phyloP scores from a whole-genome alignment of 2,113 vertebrate genomes.

The Oncorhynchus masou region DNA sequence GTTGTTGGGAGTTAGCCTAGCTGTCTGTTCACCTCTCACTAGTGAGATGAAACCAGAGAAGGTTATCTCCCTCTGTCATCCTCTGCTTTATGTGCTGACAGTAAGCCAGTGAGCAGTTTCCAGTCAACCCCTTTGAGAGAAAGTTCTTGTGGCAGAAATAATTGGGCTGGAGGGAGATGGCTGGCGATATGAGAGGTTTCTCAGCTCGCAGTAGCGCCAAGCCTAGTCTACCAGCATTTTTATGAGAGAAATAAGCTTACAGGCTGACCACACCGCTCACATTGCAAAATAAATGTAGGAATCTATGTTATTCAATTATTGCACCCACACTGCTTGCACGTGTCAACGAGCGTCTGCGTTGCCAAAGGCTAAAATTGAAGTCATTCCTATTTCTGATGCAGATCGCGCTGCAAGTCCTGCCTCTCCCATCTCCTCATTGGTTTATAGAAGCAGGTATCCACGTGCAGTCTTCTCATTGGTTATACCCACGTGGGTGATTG shows the following conservation, averaged over 20 bases:
- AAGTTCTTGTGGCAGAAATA: conserved; percentile 41
- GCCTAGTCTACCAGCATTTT: conserved; percentile 13
- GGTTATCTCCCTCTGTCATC: not conserved
- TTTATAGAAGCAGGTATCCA: too few species aligned
- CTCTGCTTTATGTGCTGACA: conserved; percentile 13
- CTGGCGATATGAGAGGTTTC: conserved; percentile 15
- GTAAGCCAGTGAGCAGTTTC: conserved; percentile 31
- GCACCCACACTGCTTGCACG: too few species aligned
- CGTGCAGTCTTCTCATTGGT: too few species aligned
- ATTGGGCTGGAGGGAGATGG: conserved; percentile 23
- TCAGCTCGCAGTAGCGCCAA: conserved; percentile 12
- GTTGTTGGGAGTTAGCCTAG: not conserved
- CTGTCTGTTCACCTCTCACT: not conserved
- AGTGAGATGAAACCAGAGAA: conserved; percentile 6
- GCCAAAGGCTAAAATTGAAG: too few species aligned
- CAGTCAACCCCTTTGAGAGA: conserved; percentile 21
- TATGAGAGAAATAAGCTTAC: conserved; percentile 18
- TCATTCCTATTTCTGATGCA: too few species aligned
- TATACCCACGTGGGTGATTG: too few species aligned
- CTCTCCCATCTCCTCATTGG: too few species aligned
- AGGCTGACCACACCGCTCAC: too few species aligned
- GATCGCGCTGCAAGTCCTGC: too few species aligned
- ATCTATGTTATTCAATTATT: too few species aligned
- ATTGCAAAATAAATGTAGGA: too few species aligned
- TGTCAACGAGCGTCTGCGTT: too few species aligned